A percentile compares a stretch with the other conserved stretches of the same genome.
Evolutionary conservation across 2,888 invertebrate species (phyloP).

Genomic region (Trissoscelio sp.): DNA sequence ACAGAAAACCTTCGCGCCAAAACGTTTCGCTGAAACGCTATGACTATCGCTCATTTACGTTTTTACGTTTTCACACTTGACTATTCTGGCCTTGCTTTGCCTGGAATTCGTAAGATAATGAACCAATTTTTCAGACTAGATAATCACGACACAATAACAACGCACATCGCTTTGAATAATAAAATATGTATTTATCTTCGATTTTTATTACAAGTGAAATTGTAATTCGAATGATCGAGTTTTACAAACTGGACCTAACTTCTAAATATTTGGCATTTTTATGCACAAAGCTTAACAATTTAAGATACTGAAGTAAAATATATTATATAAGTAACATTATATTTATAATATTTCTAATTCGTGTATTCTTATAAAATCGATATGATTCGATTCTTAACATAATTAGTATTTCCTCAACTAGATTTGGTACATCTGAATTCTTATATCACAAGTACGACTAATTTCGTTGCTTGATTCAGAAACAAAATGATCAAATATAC

Average conservation of each 20-base stretch:
- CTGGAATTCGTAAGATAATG: conserved; percentile 50
- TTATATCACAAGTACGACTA: conserved; percentile 23
- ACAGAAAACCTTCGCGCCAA: conserved; percentile 71
- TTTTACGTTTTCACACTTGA: conserved; percentile 58
- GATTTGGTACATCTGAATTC: no score
- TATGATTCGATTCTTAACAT: not conserved
- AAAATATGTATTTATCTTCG: conserved; percentile 45
- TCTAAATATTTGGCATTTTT: not conserved
- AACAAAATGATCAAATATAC: no score
- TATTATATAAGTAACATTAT: not conserved
- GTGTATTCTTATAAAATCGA: not conserved
- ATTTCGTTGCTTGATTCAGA: no score
- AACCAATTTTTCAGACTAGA: conserved; percentile 9
- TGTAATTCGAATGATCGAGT: no score
- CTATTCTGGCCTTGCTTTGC: conserved; percentile 58
- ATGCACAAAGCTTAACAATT: not conserved
- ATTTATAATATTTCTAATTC: not conserved
- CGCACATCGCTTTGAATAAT: conserved; percentile 10
- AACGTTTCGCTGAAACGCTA: conserved; percentile 49
- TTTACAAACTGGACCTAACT: not conserved
- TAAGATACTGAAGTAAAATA: not conserved
- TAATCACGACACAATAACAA: not conserved
- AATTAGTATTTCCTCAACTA: not conserved
- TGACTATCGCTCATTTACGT: conserved; percentile 61
- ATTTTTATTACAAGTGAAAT: not conserved